Percentiles rank a stretch among this genome's conserved stretches.
phyloP scores from a whole-genome alignment of 2,888 invertebrate genomes.

The Tetranychus piercei region DNA sequence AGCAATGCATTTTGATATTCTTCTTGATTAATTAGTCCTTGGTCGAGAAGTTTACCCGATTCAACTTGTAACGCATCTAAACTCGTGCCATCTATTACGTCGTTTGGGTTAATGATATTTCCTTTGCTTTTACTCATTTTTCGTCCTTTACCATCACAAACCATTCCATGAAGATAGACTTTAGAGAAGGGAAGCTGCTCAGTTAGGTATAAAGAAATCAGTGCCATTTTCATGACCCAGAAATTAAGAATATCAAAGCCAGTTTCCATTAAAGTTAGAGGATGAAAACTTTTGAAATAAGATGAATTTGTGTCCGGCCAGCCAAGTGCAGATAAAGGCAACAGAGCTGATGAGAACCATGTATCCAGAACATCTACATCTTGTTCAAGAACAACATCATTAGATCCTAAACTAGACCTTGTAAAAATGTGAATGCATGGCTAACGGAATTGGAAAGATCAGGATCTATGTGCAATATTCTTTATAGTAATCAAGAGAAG shows the following conservation, averaged over 20 bases:
- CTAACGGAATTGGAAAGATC: slow-evolving; percentile 55
- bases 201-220: slow-evolving; percentile 60
- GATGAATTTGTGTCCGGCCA: slow-evolving; percentile 47
- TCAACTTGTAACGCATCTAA: slow-evolving; percentile 38
- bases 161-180: slow-evolving; percentile 69
- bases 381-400: slow-evolving; percentile 34
- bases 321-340: slow-evolving; percentile 71
- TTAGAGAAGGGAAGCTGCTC: slow-evolving; percentile 55
- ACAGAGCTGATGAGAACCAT: slow-evolving; percentile 87
- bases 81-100: slow-evolving; percentile 66
- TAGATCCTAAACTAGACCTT: slow-evolving; percentile 42
- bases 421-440: slow-evolving; percentile 62
- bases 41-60: slow-evolving; percentile 36
- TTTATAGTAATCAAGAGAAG: slow-evolving; percentile 66
- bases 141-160: slow-evolving; percentile 71
- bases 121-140: slow-evolving; percentile 98
- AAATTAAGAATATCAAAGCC: slow-evolving; percentile 91
- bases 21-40: slow-evolving; percentile 43
- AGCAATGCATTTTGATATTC: slow-evolving; percentile 48
- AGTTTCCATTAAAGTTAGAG: slow-evolving; percentile 72
- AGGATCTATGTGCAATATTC: slow-evolving; percentile 68
- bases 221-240: slow-evolving; percentile 95
- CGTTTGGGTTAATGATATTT: slow-evolving; percentile 79
- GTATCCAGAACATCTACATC: slow-evolving; percentile 91
- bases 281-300: slow-evolving; percentile 44